phyloP scores from a whole-genome alignment of 1,140 invertebrate genomes.

The Zaprionus davidi region DNA sequence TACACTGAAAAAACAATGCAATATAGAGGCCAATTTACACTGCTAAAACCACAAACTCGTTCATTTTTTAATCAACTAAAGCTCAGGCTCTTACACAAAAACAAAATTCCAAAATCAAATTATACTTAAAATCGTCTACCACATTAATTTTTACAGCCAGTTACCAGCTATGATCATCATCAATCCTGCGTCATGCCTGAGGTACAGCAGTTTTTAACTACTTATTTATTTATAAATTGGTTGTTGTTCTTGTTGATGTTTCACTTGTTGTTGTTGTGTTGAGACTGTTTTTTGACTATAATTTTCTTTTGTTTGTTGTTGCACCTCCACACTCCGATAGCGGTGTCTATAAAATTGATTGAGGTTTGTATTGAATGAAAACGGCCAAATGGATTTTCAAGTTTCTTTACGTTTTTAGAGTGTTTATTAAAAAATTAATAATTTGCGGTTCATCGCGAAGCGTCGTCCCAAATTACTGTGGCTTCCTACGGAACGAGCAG shows the following conservation, averaged over 20 bases:
- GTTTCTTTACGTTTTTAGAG: conserved; percentile 74
- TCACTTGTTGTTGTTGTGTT: conserved; percentile 19
- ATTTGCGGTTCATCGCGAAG: conserved; percentile 74
- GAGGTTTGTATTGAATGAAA: conserved; percentile 26
- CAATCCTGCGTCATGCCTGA: conserved; percentile 15
- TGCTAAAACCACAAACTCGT: conserved; percentile 39
- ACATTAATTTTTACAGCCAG: conserved; percentile 30
- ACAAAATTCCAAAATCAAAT: conserved; percentile 33
- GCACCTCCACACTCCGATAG: conserved; percentile 24
- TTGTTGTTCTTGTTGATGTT: conserved; percentile 12
- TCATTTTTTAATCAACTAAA: conserved; percentile 48
- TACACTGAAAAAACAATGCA: conserved; percentile 32
- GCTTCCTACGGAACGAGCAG: conserved; percentile 97
- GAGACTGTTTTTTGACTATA: not conserved
- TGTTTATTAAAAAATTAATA: conserved; percentile 83
- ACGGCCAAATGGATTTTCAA: conserved; percentile 31
- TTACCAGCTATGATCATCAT: conserved; percentile 5
- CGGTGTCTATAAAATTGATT: conserved; percentile 33
- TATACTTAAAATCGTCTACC: conserved; percentile 27
- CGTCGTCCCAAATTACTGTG: conserved; percentile 88
- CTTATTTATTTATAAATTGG: conserved; percentile 36
- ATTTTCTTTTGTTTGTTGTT: conserved; percentile 10
- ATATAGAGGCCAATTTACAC: conserved; percentile 11
- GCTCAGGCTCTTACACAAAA: conserved; percentile 23
- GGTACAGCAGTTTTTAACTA: conserved; percentile 39